phyloP scores from a whole-genome alignment of 2,797 vertebrate species.

The Columba guinea region DNA sequence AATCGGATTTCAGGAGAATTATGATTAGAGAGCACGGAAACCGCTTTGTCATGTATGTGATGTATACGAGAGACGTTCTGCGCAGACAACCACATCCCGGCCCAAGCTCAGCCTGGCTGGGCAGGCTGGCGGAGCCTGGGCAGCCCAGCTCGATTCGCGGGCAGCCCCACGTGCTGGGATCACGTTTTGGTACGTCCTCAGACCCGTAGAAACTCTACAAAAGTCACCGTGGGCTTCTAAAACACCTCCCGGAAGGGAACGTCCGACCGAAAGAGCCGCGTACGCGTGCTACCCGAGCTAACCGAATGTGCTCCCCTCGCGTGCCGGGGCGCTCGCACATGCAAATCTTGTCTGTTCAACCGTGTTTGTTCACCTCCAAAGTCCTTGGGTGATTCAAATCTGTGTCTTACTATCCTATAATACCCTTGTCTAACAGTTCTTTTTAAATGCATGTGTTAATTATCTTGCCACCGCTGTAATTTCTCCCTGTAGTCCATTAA shows the following conservation, averaged over 20 bases:
- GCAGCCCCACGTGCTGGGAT: too few relatives aligned
- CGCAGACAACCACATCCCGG: fast-evolving
- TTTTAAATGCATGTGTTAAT: constrained; percentile 86
- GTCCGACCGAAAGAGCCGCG: not conserved
- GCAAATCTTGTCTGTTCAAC: constrained; percentile 46
- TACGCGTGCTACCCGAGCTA: not conserved
- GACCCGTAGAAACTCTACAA: not conserved
- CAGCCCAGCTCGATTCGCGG: not conserved
- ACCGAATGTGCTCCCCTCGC: not conserved
- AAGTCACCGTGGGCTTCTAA: not conserved
- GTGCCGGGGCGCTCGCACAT: constrained; percentile 45
- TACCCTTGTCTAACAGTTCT: constrained; percentile 80
- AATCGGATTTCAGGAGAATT: not conserved
- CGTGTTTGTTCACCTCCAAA: constrained; percentile 53
- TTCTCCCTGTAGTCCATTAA: constrained; percentile 93
- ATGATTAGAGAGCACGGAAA: not conserved
- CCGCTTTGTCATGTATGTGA: fast-evolving
- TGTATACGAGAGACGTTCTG: fast-evolving
- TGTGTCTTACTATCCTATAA: constrained; percentile 90
- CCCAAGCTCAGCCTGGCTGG: not conserved
- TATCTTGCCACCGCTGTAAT: constrained; percentile 86
- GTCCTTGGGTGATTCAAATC: constrained; percentile 76
- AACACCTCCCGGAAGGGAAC: not conserved
- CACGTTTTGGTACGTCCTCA: too few relatives aligned
- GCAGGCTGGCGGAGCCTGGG: not conserved